phyloP scores from a whole-genome alignment of 1,140 invertebrate species.

The Cherax destructor region DNA sequence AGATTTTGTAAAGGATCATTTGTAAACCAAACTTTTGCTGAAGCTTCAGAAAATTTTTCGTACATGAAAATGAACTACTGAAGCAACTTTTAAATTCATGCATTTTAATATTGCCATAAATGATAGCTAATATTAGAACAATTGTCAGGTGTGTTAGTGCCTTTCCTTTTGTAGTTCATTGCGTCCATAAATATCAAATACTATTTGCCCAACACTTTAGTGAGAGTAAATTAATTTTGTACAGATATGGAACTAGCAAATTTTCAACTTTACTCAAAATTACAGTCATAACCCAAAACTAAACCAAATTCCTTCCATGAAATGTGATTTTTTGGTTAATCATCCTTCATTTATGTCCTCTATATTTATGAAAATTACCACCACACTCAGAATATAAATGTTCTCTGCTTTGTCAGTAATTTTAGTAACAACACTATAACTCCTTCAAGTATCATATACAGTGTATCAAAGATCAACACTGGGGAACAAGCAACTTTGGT shows the following conservation, averaged over 20 bases:
- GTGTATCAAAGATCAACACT: neutral
- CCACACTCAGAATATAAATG: neutral
- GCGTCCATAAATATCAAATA: conserved; percentile 36
- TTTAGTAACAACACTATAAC: neutral
- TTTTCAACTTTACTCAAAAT: neutral
- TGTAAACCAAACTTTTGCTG: neutral
- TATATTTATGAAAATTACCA: neutral
- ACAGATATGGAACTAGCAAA: neutral
- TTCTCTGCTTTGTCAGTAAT: neutral
- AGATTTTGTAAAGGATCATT: neutral
- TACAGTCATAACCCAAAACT: neutral
- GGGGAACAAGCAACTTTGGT: neutral
- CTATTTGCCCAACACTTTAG: neutral
- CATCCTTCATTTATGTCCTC: neutral
- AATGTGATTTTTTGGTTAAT: neutral
- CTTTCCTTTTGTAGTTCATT: conserved; percentile 54
- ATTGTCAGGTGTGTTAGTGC: conserved; percentile 61
- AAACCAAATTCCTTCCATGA: neutral
- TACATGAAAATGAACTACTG: conserved; percentile 1
- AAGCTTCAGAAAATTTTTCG: neutral
- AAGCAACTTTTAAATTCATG: neutral
- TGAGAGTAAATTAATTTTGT: neutral
- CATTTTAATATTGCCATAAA: neutral
- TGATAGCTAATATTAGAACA: conserved; percentile 26
- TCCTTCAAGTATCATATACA: neutral